Percentiles rank a stretch among this genome's conserved stretches.
Conservation (phyloP, 1,140 invertebrate genomes). For the Drosophila hydei region DNA sequence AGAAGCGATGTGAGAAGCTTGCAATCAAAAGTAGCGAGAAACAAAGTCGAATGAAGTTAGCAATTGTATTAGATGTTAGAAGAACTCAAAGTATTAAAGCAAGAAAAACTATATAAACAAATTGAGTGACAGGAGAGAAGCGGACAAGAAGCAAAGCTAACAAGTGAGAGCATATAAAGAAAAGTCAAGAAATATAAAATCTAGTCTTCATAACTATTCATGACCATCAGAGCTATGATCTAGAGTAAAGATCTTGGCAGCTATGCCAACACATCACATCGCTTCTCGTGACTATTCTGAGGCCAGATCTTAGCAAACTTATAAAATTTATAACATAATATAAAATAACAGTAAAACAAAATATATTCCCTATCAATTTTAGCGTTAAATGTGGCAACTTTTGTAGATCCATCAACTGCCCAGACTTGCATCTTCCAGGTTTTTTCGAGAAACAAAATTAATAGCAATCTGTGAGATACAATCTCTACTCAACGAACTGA, state of each 20-base stretch:
- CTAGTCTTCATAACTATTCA: too few relatives aligned
- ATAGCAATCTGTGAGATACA: slow-evolving; percentile 71
- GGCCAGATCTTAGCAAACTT: not conserved
- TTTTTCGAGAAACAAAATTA: slow-evolving; percentile 56
- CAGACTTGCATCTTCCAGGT: slow-evolving; percentile 83
- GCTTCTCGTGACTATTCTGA: not conserved
- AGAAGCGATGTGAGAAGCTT: not conserved
- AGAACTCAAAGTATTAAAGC: too few relatives aligned
- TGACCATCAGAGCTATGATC: too few relatives aligned
- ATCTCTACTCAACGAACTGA: too few relatives aligned
- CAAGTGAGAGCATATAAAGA: too few relatives aligned
- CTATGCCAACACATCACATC: too few relatives aligned
- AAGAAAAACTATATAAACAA: not conserved
- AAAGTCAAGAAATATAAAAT: too few relatives aligned
- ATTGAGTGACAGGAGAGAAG: too few relatives aligned
- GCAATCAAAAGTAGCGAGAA: not conserved
- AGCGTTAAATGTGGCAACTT: slow-evolving; percentile 46
- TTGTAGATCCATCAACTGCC: slow-evolving; percentile 83
- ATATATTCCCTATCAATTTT: slow-evolving; percentile 8
- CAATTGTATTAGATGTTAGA: too few relatives aligned
- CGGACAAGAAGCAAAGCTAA: not conserved
- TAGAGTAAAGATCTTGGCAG: too few relatives aligned
- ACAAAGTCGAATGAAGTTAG: not conserved
- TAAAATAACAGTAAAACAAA: not conserved
- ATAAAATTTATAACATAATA: not conserved